Conservation (phyloP, 2,113 vertebrate genomes). For the Albula glossodonta region DNA sequence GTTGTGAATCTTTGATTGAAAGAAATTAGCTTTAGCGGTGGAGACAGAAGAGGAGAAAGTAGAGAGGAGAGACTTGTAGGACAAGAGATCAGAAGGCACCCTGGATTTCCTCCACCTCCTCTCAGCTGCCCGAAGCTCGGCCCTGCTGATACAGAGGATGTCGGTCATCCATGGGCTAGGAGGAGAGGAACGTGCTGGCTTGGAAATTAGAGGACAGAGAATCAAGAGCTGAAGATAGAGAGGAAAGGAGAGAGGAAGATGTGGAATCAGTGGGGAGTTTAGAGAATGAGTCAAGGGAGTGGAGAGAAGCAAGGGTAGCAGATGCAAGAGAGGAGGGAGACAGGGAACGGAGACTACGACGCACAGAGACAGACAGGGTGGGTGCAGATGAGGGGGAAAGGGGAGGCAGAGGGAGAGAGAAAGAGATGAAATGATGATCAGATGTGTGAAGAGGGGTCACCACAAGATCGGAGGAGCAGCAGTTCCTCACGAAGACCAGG, state of each 20-base stretch:
- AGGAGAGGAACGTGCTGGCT: background rate
- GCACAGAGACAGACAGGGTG: constrained; percentile 39
- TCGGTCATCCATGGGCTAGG: too few species aligned
- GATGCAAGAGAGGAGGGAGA: constrained; percentile 19
- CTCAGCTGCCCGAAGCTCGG: too few species aligned
- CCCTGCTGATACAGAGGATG: too few species aligned
- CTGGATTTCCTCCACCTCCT: too few species aligned
- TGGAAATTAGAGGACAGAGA: constrained; percentile 8
- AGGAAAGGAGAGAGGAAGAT: constrained; percentile 11
- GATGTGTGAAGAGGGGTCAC: too few species aligned
- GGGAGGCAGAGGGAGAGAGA: constrained; percentile 3
- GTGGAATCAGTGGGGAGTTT: constrained; percentile 29
- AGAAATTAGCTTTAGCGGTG: too few species aligned
- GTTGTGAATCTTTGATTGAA: too few species aligned
- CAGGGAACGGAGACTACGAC: constrained; percentile 38
- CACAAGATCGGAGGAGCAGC: too few species aligned
- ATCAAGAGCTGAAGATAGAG: constrained; percentile 23
- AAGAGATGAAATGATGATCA: background rate
- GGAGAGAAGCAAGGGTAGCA: constrained; percentile 1
- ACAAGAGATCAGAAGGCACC: too few species aligned
- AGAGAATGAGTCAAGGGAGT: constrained; percentile 34
- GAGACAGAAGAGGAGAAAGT: too few species aligned
- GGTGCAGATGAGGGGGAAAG: background rate
- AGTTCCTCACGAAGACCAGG: too few species aligned
- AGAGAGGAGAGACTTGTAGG: too few species aligned